Conservation (phyloP, 2,888 invertebrate genomes). For the Xylophagus ater region DNA sequence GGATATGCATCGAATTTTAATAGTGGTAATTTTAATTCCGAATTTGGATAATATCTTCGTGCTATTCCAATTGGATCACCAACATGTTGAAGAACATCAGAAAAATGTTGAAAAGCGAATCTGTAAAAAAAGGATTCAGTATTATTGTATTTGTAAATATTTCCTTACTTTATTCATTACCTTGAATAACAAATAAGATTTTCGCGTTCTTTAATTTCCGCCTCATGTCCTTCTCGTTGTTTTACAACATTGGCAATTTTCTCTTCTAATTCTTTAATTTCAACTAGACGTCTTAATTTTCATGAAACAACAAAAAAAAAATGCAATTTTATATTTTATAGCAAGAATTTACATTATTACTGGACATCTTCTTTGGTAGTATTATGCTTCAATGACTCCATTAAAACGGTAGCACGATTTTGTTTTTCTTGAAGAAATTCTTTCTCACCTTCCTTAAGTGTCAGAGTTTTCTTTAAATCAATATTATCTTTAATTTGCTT, state of each 20-base stretch:
- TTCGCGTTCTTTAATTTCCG: conserved; percentile 26
- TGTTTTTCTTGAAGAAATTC: conserved; percentile 24
- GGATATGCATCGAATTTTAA: conserved; percentile 31
- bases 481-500: conserved; percentile 30
- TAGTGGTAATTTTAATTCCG: conserved; percentile 31
- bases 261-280: conserved; percentile 25
- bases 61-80: conserved; percentile 22
- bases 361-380: conserved; percentile 29
- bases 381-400: conserved; percentile 30
- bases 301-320: not conserved
- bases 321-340: not conserved
- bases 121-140: conserved; percentile 3
- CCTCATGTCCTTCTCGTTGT: conserved; percentile 19
- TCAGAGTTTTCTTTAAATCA: conserved; percentile 27
- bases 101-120: conserved; percentile 14
- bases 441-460: conserved; percentile 11
- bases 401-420: conserved; percentile 26
- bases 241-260: conserved; percentile 19
- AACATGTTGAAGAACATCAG: conserved; percentile 31
- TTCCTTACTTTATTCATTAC: conserved; percentile 19
- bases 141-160: not conserved
- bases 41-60: conserved; percentile 28
- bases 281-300: conserved; percentile 28
- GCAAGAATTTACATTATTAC: conserved; percentile 19
- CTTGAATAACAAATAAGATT: conserved; percentile 29